Percentiles rank a stretch among this genome's conserved stretches.
Evolutionary conservation across 2,888 invertebrate species (phyloP).

Genomic region (Spilosoma lubricipeda): DNA sequence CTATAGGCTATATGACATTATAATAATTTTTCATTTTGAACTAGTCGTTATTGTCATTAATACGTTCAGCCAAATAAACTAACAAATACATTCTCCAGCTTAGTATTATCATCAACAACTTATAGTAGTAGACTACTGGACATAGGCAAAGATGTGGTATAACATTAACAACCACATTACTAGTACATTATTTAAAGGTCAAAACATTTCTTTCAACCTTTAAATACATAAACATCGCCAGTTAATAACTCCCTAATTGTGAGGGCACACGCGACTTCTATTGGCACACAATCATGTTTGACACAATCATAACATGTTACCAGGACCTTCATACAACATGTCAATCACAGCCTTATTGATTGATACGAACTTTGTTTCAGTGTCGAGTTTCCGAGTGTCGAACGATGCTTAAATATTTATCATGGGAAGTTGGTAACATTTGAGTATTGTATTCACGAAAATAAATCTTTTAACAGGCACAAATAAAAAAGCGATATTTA

Average conservation of each 20-base stretch:
- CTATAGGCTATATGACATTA: too few species aligned
- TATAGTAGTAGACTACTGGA: too few species aligned
- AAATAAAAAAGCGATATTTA: too few species aligned
- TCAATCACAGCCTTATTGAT: conserved; percentile 18
- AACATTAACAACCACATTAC: not conserved
- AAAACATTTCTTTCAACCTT: not conserved
- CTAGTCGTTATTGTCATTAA: too few species aligned
- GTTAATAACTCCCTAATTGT: conserved; percentile 5
- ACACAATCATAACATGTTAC: conserved; percentile 18
- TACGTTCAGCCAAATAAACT: too few species aligned
- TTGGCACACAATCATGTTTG: conserved; percentile 17
- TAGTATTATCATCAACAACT: too few species aligned
- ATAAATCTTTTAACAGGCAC: too few species aligned
- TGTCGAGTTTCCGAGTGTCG: not conserved
- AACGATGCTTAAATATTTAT: not conserved
- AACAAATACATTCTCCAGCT: too few species aligned
- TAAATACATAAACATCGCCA: not conserved
- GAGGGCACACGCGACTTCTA: conserved; percentile 7
- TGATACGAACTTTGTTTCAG: conserved; percentile 7
- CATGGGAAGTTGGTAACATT: not conserved
- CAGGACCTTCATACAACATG: conserved; percentile 7
- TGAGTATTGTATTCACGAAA: not conserved
- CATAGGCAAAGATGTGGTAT: not conserved
- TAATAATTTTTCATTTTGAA: too few species aligned
- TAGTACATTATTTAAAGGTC: not conserved